phyloP scores from a whole-genome alignment of 2,113 vertebrate species.

The Agelaius tricolor region DNA sequence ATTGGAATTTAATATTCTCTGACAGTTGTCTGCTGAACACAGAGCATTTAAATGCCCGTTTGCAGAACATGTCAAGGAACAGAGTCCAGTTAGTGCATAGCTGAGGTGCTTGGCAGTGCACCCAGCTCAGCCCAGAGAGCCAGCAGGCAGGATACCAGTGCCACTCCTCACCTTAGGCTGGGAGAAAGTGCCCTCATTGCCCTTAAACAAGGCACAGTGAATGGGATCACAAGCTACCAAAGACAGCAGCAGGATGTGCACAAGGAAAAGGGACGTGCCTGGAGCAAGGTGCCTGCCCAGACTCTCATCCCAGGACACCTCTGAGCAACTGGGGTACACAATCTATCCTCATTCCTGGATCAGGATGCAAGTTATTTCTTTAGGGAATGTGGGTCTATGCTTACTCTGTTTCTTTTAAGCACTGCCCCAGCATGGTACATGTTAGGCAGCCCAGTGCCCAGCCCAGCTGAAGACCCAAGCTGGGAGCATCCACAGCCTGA shows the following conservation, averaged over 20 bases:
- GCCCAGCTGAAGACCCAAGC: fast-evolving
- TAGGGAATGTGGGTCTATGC: background rate
- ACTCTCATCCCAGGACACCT: background rate
- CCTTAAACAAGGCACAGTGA: background rate
- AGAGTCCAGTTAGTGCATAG: background rate
- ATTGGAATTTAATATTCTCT: conserved; percentile 20
- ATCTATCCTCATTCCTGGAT: background rate
- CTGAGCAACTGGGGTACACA: background rate
- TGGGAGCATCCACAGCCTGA: background rate
- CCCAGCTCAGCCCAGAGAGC: background rate
- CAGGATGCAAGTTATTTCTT: background rate
- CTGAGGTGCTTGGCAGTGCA: background rate
- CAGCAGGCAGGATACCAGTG: background rate
- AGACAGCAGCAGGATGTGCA: background rate
- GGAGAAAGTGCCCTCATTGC: background rate
- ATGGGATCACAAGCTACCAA: background rate
- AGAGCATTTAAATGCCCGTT: background rate
- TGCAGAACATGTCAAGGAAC: background rate
- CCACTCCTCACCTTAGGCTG: background rate
- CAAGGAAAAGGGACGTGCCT: background rate
- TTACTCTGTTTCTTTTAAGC: background rate
- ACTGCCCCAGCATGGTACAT: background rate
- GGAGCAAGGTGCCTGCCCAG: background rate
- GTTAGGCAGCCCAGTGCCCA: background rate
- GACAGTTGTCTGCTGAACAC: background rate